Conservation (phyloP, 2,797 vertebrate species). For the Anisognathus igniventris region DNA sequence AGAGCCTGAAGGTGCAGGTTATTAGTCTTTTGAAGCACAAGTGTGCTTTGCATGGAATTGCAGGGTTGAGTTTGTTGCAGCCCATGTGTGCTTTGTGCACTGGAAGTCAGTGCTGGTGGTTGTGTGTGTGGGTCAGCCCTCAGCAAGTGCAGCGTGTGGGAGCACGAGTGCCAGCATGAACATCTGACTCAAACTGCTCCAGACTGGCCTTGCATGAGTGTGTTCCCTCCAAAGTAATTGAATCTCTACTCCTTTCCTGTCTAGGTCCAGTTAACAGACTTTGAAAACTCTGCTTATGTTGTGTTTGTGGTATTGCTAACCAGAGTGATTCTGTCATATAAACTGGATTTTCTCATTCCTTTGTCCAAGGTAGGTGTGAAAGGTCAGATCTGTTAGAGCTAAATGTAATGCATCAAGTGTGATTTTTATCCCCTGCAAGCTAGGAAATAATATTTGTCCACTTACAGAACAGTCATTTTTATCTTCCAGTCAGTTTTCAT, state of each 20-base stretch:
- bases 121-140: neutral
- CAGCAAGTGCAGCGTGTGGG: neutral
- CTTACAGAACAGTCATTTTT: neutral
- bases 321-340: conserved; percentile 96
- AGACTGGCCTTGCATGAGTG: neutral
- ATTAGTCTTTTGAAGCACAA: neutral
- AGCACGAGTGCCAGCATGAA: neutral
- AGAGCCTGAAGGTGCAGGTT: neutral
- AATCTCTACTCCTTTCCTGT: neutral
- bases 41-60: neutral
- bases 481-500: neutral
- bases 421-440: neutral
- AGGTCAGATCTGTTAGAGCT: neutral
- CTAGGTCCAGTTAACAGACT: conserved; percentile 96
- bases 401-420: neutral
- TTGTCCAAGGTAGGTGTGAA: conserved; percentile 87
- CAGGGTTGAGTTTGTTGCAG: neutral
- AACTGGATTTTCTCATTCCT: conserved; percentile 95
- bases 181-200: rapidly evolving
- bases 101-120: neutral
- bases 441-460: neutral
- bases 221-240: neutral
- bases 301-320: conserved; percentile 98
- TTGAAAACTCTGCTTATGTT: conserved; percentile 97
- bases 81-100: rapidly evolving